phyloP scores from a whole-genome alignment of 23 tunicate species.

The Aplidium turbinatum region DNA sequence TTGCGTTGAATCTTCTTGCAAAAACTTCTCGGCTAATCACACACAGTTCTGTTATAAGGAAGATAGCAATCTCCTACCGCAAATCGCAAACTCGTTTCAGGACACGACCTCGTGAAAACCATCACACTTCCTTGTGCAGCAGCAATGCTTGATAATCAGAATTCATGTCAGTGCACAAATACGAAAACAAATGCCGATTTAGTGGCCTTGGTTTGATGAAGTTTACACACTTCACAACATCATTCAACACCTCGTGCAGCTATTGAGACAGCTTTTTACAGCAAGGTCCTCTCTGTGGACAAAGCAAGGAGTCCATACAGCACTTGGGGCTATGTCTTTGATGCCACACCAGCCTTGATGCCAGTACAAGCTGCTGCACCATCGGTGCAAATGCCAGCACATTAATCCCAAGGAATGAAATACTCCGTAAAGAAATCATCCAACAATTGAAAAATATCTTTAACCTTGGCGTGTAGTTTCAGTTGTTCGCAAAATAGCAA shows the following conservation, averaged over 20 bases:
- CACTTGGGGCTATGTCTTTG: conserved; percentile 40
- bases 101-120: no score
- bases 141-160: no score
- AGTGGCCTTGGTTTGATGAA: conserved; percentile 35
- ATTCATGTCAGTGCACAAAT: conserved; percentile 31
- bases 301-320: conserved; percentile 36
- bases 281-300: conserved; percentile 41
- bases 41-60: no score
- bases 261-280: conserved; percentile 19
- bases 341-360: conserved; percentile 20
- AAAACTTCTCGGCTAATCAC: no score
- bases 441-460: conserved; percentile 33
- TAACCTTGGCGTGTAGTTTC: conserved; percentile 26
- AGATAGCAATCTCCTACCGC: conserved; percentile 33
- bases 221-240: conserved; percentile 35
- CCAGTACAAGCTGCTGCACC: conserved; percentile 47
- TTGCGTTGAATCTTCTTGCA: no score
- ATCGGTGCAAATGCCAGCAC: conserved; percentile 39
- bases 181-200: conserved; percentile 35
- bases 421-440: conserved; percentile 25
- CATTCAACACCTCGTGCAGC: conserved; percentile 28
- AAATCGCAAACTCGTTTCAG: no score
- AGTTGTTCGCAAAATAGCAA: conserved; percentile 40
- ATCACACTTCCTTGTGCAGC: no score
- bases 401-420: conserved; percentile 37